Percentiles rank a stretch among this genome's conserved stretches.
Conservation (phyloP, 2,797 vertebrate species). For the Numenius phaeopus region DNA sequence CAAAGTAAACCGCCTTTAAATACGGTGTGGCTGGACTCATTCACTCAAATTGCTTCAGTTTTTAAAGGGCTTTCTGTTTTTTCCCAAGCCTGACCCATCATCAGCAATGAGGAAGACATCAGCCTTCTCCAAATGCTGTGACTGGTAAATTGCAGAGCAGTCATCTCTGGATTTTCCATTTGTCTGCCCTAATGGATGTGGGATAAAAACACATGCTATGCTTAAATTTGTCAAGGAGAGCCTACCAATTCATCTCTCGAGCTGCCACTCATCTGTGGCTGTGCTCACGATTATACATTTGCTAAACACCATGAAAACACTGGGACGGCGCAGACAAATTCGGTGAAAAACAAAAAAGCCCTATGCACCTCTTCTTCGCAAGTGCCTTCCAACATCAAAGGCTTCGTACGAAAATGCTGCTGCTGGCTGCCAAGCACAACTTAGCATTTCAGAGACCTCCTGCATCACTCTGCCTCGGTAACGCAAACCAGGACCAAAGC, state of each 20-base stretch:
- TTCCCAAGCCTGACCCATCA: constrained; percentile 21
- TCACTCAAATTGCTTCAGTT: constrained; percentile 19
- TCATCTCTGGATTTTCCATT: constrained; percentile 45
- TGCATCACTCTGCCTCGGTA: neutral
- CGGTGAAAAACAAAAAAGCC: neutral
- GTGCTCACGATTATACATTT: neutral
- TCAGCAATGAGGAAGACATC: neutral
- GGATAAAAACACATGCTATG: constrained; percentile 9
- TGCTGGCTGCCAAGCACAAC: constrained; percentile 1
- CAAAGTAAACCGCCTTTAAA: neutral
- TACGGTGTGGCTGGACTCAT: neutral
- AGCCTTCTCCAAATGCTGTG: constrained; percentile 9
- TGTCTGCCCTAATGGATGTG: constrained; percentile 30
- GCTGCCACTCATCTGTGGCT: constrained; percentile 25
- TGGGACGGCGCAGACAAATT: neutral
- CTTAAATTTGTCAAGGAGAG: constrained; percentile 50
- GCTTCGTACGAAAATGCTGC: neutral
- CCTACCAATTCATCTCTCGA: neutral
- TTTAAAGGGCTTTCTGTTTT: neutral
- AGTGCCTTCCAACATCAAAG: constrained; percentile 12
- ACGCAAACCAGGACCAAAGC: neutral
- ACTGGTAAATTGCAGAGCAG: constrained; percentile 46
- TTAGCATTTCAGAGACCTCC: neutral
- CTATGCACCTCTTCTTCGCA: neutral
- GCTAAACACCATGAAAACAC: constrained; percentile 27